phyloP scores from a whole-genome alignment of 1,140 invertebrate species.

The Phortica variegata region DNA sequence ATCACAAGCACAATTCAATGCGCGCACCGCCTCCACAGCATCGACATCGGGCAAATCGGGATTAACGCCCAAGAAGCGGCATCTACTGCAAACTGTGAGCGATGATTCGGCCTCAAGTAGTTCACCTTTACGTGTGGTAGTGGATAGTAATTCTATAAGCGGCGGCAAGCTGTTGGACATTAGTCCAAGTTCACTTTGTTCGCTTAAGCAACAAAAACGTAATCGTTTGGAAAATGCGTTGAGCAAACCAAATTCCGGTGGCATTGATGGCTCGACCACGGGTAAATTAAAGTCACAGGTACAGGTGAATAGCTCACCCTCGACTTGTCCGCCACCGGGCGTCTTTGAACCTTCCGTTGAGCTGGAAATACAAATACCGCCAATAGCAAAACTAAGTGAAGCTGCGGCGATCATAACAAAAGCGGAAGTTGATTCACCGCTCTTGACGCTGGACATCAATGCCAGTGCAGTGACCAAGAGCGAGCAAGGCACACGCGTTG shows the following conservation, averaged over 20 bases:
- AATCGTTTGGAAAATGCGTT: constrained; percentile 6
- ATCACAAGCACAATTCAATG: constrained; percentile 45
- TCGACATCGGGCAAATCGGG: constrained; percentile 51
- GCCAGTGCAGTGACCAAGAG: constrained; percentile 26
- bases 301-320: constrained; percentile 22
- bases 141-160: constrained; percentile 46
- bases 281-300: constrained; percentile 17
- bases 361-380: constrained; percentile 65
- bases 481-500: constrained; percentile 40
- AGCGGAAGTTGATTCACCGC: constrained; percentile 45
- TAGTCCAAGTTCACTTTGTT: constrained; percentile 42
- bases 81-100: constrained; percentile 50
- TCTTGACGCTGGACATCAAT: constrained; percentile 37
- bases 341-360: constrained; percentile 67
- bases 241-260: constrained; percentile 4
- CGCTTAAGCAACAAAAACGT: constrained; percentile 37
- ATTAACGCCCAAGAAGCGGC: constrained; percentile 61
- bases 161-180: constrained; percentile 45
- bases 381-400: constrained; percentile 58
- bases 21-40: constrained; percentile 25
- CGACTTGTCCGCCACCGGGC: constrained; percentile 59
- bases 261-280: not conserved
- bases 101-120: constrained; percentile 31
- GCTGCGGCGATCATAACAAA: constrained; percentile 53
- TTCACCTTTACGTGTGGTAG: constrained; percentile 38